Percentiles rank a stretch among this genome's conserved stretches.
phyloP scores from a whole-genome alignment of 2,888 invertebrate species.

The Chrysotoxum bicinctum region DNA sequence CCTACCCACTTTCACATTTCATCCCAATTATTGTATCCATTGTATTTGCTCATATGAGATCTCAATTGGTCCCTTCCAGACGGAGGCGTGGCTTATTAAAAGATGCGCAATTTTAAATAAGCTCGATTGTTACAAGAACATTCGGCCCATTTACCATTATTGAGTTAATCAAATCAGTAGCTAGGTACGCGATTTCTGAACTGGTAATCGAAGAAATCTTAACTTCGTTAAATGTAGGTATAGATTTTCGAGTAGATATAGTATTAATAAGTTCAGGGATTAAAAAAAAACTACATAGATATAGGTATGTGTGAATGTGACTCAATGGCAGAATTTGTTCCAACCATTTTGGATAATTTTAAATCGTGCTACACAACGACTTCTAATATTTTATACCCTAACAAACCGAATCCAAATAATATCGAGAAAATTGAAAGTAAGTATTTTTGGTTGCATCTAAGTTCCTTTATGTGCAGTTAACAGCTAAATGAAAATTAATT shows the following conservation, averaged over 20 bases:
- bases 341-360: constrained; percentile 45
- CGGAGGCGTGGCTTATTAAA: constrained; percentile 52
- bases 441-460: background rate
- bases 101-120: constrained; percentile 52
- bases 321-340: constrained; percentile 49
- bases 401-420: constrained; percentile 31
- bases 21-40: constrained; percentile 4
- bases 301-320: background rate
- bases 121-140: constrained; percentile 26
- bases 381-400: constrained; percentile 28
- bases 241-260: background rate
- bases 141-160: constrained; percentile 36
- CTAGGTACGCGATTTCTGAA: constrained; percentile 49
- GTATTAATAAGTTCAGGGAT: background rate
- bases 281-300: background rate
- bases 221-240: background rate
- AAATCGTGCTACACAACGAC: constrained; percentile 43
- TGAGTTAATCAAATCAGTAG: constrained; percentile 37
- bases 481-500: too few relatives aligned
- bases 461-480: background rate
- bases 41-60: constrained; percentile 20
- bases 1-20: constrained; percentile 2
- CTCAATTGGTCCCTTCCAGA: constrained; percentile 46
- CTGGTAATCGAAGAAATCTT: constrained; percentile 32
- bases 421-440: constrained; percentile 47